Evolutionary conservation across 2,888 invertebrate genomes (phyloP).

Genomic region (Nephrocerus scutellatus): DNA sequence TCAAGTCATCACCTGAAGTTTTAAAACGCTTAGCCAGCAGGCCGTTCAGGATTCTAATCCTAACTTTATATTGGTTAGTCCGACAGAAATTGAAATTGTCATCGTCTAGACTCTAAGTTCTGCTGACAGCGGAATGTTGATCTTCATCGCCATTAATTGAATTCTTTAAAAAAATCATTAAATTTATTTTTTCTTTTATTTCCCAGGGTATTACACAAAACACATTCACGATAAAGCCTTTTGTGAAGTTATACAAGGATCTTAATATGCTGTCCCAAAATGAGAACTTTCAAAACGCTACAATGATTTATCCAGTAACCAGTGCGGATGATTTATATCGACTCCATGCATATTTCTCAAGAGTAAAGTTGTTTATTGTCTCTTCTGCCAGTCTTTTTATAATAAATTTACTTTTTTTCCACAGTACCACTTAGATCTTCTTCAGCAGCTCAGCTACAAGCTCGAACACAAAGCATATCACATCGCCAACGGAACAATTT

Average conservation of each 20-base stretch:
- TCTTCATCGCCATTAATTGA: too few relatives aligned
- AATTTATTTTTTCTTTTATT: constrained; percentile 6
- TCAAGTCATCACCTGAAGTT: too few relatives aligned
- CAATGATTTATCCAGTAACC: constrained; percentile 60
- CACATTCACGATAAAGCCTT: constrained; percentile 35
- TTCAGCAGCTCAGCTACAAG: constrained; percentile 39
- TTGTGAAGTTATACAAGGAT: constrained; percentile 46
- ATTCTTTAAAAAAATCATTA: background rate
- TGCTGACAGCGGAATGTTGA: too few relatives aligned
- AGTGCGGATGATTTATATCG: constrained; percentile 59
- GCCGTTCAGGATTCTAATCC: too few relatives aligned
- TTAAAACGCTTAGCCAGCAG: too few relatives aligned
- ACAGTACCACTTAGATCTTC: constrained; percentile 49
- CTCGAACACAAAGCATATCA: constrained; percentile 43
- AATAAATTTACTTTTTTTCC: constrained; percentile 11
- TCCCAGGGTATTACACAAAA: constrained; percentile 39
- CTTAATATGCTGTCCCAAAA: constrained; percentile 46
- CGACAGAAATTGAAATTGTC: too few relatives aligned
- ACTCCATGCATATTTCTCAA: constrained; percentile 65
- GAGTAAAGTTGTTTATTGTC: constrained; percentile 48
- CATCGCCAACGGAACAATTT: constrained; percentile 49
- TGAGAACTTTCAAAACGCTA: constrained; percentile 51
- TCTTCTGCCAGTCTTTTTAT: background rate
- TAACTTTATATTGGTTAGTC: too few relatives aligned
- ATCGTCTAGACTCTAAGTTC: too few relatives aligned